Base-by-base conservation (phyloP, 1,140 invertebrate species). In the Ceratitis capitata region DNA sequence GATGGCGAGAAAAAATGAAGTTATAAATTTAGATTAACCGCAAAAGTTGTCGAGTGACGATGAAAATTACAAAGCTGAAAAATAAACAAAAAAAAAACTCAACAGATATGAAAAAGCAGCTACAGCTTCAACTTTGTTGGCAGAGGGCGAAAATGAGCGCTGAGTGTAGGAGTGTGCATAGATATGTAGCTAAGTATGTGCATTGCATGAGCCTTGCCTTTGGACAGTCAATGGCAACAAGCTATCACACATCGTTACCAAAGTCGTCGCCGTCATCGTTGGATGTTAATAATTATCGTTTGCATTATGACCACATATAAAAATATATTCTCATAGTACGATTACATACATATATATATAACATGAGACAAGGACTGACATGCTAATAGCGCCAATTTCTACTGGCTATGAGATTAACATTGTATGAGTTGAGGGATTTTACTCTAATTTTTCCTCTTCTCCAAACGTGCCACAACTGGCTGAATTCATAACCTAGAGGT, bases 11-110 rank as follows among this genome's bases (percentile, higher is more conserved):
- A 69, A 69, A 39, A 69, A 35, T 69, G 14, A 39, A 69, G 61
- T 35, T 69, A 69, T 69, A 69, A 69, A 69, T 69, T 69, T 69
- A 69, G 61, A 69, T 69, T 69, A 69, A 69, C 61, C 61, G 14
- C 61, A 35, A 69, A n/a, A 69, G 61, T 69, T 69, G 61, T n/a
- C 14, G 61, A 69, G 29, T 12, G 14, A 5, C 32, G 14, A 69
- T 7, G 32, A 14, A 39, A n/a, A 5, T 7, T 10, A 39, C 29
- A 69, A n/a, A 53, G 51, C 14, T 53, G 9, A 53, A 53, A 10
- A 53, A n/a, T n/a, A n/a, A n/a, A n/a, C n/a, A n/a, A n/a, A n/a
- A 53, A 53, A 53, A 53, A 53, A 1, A 53, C 51, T 53, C n/a
- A 4, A 5, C 32, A 39, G 0, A 29, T 64, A 64, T 29, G n/a